A percentile compares a stretch with the other conserved stretches of the same genome.
phyloP scores from a whole-genome alignment of 1,140 invertebrate species.

The Panagrolaimus sp. region DNA sequence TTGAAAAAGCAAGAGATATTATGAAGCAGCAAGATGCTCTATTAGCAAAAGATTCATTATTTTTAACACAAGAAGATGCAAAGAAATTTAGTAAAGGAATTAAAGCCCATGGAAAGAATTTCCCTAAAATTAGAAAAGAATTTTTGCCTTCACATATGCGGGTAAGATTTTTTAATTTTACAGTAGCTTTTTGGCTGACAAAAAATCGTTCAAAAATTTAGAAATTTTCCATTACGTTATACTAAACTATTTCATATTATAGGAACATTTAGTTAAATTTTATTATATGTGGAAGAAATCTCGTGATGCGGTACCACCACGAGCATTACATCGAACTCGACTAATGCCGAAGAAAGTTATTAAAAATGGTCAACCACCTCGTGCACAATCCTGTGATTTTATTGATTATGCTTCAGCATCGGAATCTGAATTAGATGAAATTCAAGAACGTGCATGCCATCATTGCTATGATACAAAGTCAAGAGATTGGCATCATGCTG shows the following conservation, averaged over 20 bases:
- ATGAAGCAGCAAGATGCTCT: conserved; percentile 34
- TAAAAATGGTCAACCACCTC: conserved; percentile 25
- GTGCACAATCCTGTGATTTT: conserved; percentile 29
- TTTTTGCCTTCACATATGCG: conserved; percentile 90
- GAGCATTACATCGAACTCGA: background rate
- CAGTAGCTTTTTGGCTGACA: background rate
- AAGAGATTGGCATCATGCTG: conserved; percentile 71
- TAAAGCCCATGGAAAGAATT: conserved; percentile 96
- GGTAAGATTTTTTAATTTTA: conserved; percentile 62
- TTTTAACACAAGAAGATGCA: conserved; percentile 58
- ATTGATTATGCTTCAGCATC: conserved; percentile 60
- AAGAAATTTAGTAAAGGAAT: conserved; percentile 97
- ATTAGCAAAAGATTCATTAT: conserved; percentile 31
- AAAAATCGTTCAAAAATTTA: background rate
- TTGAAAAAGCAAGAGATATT: background rate
- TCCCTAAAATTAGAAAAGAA: conserved; percentile 93
- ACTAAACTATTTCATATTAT: conserved; percentile 24
- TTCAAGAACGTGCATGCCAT: conserved; percentile 61
- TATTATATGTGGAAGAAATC: conserved; percentile 99
- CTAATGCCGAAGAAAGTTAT: conserved; percentile 15
- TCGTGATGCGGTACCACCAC: conserved; percentile 76
- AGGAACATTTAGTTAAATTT: conserved; percentile 91
- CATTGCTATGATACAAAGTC: conserved; percentile 67
- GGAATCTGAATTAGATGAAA: conserved; percentile 79
- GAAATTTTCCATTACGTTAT: background rate